A percentile compares a stretch with the other conserved stretches of the same genome.
Evolutionary conservation across 2,888 invertebrate species (phyloP).

Genomic region (Euphydryas editha): DNA sequence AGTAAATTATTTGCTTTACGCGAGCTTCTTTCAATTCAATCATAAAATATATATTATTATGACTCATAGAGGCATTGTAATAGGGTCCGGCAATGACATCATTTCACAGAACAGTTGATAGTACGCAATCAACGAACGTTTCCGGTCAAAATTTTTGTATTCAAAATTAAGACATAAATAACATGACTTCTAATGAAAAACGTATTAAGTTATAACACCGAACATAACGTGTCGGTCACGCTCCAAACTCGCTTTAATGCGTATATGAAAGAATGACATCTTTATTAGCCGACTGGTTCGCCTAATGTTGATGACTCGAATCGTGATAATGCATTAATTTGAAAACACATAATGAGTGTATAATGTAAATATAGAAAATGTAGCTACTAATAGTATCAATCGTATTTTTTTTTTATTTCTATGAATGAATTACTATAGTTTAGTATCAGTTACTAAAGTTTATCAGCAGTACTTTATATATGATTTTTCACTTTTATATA

Average conservation of each 20-base stretch:
- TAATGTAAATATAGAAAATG: neutral
- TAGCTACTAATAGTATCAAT: neutral
- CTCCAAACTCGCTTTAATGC: constrained; percentile 57
- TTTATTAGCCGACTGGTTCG: constrained; percentile 43
- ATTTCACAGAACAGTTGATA: constrained; percentile 52
- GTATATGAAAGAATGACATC: constrained; percentile 58
- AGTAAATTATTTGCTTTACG: neutral
- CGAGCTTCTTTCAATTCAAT: neutral
- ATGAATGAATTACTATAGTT: too few species aligned
- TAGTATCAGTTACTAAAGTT: too few species aligned
- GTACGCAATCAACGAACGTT: constrained; percentile 61
- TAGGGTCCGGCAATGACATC: constrained; percentile 55
- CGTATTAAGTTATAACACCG: constrained; percentile 69
- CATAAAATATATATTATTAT: constrained; percentile 17
- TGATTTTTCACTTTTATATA: too few species aligned
- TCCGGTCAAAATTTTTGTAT: constrained; percentile 68
- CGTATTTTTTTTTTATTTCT: neutral
- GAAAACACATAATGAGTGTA: neutral
- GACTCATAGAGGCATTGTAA: constrained; percentile 42
- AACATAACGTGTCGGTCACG: constrained; percentile 72
- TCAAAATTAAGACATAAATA: constrained; percentile 80
- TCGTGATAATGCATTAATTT: constrained; percentile 69
- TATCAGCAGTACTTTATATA: too few species aligned
- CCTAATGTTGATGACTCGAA: constrained; percentile 51
- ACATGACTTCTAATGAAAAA: constrained; percentile 62